phyloP scores from a whole-genome alignment of 2,797 vertebrate genomes.

The Malurus leucopterus region DNA sequence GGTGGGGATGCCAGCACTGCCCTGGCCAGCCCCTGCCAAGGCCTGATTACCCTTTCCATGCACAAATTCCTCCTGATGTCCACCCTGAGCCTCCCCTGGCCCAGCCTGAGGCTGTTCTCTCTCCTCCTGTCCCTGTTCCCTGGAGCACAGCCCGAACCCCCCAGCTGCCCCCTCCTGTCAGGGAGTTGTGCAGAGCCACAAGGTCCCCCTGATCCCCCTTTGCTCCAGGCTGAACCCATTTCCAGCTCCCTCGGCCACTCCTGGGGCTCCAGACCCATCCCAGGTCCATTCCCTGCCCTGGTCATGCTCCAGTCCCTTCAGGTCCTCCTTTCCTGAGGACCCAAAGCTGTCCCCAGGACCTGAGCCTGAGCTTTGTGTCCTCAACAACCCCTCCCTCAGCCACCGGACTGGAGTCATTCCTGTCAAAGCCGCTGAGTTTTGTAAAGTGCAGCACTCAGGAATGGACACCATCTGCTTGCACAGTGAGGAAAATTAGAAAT shows the following conservation, averaged over 20 bases:
- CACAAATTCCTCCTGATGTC: neutral
- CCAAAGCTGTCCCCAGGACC: neutral
- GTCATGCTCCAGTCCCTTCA: rapidly evolving
- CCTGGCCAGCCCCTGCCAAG: neutral
- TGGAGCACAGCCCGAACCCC: neutral
- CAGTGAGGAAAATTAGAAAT: neutral
- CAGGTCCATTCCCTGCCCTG: neutral
- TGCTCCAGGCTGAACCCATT: neutral
- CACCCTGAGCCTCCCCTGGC: neutral
- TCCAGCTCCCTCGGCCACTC: neutral
- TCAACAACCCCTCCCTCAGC: neutral
- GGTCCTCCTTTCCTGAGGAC: neutral
- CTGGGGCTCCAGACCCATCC: neutral
- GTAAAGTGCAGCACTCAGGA: rapidly evolving
- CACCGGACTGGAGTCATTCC: neutral
- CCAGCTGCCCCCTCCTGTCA: neutral
- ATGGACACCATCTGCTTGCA: neutral
- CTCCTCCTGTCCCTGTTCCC: neutral
- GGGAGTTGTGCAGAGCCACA: neutral
- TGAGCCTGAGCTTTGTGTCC: neutral
- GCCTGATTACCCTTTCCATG: neutral
- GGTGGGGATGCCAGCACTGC: neutral
- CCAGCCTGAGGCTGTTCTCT: neutral
- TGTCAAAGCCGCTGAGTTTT: rapidly evolving
- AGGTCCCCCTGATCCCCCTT: neutral